A percentile compares a stretch with the other conserved stretches of the same genome.
These are phyloP conservation scores for Coreius guichenoti DNA, from an alignment of 2,797 vertebrate genomes.

Conservation along the genomic window DNA sequence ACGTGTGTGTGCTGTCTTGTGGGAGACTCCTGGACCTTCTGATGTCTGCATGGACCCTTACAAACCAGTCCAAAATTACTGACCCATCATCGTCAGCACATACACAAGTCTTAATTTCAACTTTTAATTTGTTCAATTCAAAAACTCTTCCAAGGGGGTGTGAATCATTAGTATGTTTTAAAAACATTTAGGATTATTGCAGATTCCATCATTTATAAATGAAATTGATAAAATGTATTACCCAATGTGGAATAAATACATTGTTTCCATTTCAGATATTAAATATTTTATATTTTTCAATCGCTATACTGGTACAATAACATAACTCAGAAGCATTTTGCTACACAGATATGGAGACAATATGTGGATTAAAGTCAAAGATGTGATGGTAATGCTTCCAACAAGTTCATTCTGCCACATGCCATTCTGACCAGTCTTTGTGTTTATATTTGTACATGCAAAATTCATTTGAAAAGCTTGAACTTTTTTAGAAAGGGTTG, in stretches of 20 bases:
- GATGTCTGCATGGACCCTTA: neutral
- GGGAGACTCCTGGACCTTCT: neutral
- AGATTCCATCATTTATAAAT: neutral
- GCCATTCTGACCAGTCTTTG: neutral
- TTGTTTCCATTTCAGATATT: neutral
- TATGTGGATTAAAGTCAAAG: neutral
- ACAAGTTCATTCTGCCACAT: neutral
- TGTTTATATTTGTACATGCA: neutral
- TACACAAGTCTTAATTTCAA: neutral
- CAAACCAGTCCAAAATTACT: neutral
- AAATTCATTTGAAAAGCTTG: conserved; percentile 84
- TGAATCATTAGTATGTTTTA: neutral
- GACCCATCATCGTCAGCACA: neutral
- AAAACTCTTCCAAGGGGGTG: neutral
- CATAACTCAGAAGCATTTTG: neutral
- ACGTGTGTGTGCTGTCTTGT: too few species aligned
- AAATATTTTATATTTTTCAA: neutral
- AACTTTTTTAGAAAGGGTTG: conserved; percentile 85
- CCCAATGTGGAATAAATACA: neutral
- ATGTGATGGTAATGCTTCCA: neutral
- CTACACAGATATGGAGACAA: neutral
- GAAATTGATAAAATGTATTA: neutral
- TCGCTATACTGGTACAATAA: neutral
- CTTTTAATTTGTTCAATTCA: neutral
- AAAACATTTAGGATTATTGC: neutral